phyloP scores from a whole-genome alignment of 1,140 invertebrate species.

The Hermetia illucens region DNA sequence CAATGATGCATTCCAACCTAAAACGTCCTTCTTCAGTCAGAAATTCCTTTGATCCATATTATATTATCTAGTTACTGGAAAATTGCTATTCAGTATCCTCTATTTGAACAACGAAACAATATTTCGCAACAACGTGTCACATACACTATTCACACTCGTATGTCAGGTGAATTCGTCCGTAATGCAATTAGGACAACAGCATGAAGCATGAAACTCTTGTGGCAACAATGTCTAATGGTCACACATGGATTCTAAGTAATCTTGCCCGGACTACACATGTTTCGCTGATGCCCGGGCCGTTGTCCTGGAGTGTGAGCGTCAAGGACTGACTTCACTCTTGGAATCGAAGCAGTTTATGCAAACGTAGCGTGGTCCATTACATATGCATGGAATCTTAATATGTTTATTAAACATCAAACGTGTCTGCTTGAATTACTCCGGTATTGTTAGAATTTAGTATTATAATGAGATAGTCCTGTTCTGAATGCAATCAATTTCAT shows the following conservation, averaged over 20 bases:
- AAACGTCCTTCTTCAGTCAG: too few relatives aligned
- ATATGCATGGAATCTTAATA: slow-evolving; percentile 1
- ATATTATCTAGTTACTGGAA: too few relatives aligned
- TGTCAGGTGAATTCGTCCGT: background rate
- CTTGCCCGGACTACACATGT: too few relatives aligned
- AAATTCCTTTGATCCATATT: too few relatives aligned
- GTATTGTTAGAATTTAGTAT: slow-evolving; percentile 1
- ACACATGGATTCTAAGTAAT: background rate
- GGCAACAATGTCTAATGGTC: background rate
- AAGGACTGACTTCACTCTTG: too few relatives aligned
- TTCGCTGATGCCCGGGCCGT: too few relatives aligned
- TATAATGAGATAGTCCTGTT: slow-evolving; percentile 1
- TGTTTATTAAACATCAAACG: slow-evolving; percentile 1
- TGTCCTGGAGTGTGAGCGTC: too few relatives aligned
- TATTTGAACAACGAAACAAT: too few relatives aligned
- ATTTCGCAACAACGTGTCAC: too few relatives aligned
- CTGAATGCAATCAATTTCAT: slow-evolving; percentile 1
- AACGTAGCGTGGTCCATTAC: background rate
- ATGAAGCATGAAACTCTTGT: background rate
- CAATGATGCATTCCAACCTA: too few relatives aligned
- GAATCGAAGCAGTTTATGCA: background rate
- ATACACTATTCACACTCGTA: too few relatives aligned
- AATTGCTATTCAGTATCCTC: too few relatives aligned
- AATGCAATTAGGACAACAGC: background rate
- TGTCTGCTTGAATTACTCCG: background rate